Evolutionary conservation across 2,113 vertebrate species (phyloP).

Genomic region (Chaetura pelagica): DNA sequence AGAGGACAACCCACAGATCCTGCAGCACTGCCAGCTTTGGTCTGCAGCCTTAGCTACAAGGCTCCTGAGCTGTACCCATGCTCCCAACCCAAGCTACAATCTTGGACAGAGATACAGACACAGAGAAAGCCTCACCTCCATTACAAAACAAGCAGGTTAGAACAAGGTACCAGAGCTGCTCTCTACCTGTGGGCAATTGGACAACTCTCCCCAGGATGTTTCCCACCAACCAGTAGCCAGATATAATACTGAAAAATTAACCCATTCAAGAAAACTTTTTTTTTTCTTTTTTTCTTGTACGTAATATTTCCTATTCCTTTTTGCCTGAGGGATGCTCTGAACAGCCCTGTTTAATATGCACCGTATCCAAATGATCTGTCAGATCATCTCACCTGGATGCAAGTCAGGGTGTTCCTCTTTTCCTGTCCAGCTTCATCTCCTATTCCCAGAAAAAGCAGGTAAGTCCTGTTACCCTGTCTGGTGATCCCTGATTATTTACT

Average conservation of each 20-base stretch:
- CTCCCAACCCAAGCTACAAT: not conserved
- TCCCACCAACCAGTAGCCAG: not conserved
- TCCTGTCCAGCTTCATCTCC: constrained; percentile 22
- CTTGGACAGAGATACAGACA: not conserved
- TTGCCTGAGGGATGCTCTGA: not conserved
- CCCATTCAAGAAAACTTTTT: not conserved
- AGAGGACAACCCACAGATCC: not conserved
- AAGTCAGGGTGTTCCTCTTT: not conserved
- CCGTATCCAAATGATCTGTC: not conserved
- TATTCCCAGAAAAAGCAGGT: constrained; percentile 41
- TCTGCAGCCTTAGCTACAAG: not conserved
- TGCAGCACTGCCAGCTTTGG: not conserved
- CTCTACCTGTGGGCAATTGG: not conserved
- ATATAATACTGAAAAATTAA: not conserved
- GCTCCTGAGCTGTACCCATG: not conserved
- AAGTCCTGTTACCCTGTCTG: constrained; percentile 56
- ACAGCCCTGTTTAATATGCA: not conserved
- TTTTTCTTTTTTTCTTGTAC: not conserved
- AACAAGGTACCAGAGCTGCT: not conserved
- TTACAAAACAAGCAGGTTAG: not conserved
- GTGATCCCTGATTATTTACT: not conserved
- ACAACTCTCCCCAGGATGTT: not conserved
- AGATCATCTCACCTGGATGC: not conserved
- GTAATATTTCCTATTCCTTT: not conserved
- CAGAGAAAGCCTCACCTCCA: not conserved